Evolutionary conservation across 1,140 invertebrate species (phyloP), one percentile per base, ranked within the genome.

Genomic region (Heterodera carotae): DNA sequence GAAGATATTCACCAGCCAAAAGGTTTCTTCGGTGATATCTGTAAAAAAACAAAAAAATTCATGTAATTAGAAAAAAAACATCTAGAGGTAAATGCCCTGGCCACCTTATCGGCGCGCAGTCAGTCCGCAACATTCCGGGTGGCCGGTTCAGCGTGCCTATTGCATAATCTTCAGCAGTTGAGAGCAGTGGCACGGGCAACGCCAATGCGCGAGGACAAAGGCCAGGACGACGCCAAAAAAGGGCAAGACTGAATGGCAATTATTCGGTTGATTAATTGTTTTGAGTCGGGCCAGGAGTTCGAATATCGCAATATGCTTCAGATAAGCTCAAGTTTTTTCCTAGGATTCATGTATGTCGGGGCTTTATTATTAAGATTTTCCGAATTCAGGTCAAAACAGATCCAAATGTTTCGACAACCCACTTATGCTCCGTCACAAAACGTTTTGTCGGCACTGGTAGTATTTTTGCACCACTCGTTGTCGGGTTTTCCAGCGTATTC

Each of bases 381-480:
- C n/a, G 18, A 62, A 2, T 62, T 62, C 2, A n/a, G n/a, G n/a
- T n/a, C n/a, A n/a, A n/a, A n/a, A 0, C 18, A 25, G 7, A 62
- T 62, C 2, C n/a, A 62, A 43, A 43, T 4, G n/a, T n/a, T n/a
- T n/a, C n/a, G n/a, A 67, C 15, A 15, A 67, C 31, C 6, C 53
- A 74, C 72, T 74, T 74, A 22, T 74, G 72, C 25, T 74, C 72
- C 15, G 72, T 74, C 25, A 74, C 36, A 22, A 74, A 74, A 8
- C 72, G 48, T 25, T 15, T 27, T 22, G 72, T 74, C 4, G 72
- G 72, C 7, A 66, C 72, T 10, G n/a, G n/a, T 15, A 27, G 22
- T 15, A 66, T 66, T 10, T 12, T 6, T 7, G 0, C 62, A 29
- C 64, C 27, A 34, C 59, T 39, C 27, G 64, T 74, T 1, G 10